Evolutionary conservation across 2,888 invertebrate genomes (phyloP).

Genomic region (Chrysomela aeneicollis): DNA sequence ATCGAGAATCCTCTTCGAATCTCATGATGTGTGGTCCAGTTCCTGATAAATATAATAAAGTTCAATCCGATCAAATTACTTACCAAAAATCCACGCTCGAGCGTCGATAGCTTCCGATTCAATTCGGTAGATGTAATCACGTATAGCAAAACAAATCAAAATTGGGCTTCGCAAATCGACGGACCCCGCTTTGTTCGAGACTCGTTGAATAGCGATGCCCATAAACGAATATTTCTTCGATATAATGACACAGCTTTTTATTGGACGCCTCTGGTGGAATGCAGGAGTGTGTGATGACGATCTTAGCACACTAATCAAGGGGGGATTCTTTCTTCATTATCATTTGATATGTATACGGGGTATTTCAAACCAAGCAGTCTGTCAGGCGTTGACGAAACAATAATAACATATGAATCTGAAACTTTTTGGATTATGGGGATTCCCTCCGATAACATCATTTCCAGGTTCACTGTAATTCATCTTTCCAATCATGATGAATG

Average conservation of each 20-base stretch:
- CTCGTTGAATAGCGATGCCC: slow-evolving; percentile 54
- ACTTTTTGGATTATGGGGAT: no score
- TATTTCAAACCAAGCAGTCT: no score
- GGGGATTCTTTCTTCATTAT: not conserved
- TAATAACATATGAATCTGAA: no score
- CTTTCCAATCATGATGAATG: no score
- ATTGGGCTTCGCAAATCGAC: slow-evolving; percentile 48
- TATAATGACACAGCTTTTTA: slow-evolving; percentile 58
- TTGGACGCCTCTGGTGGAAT: slow-evolving; percentile 50
- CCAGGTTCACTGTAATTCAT: no score
- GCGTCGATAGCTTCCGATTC: not conserved
- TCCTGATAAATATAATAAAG: not conserved
- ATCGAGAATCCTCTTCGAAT: no score
- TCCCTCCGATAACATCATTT: no score
- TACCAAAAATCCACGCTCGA: not conserved
- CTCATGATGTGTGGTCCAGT: not conserved
- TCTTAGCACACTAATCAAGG: slow-evolving; percentile 1
- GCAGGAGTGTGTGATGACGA: slow-evolving; percentile 53
- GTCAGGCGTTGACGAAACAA: no score
- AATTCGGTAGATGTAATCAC: slow-evolving; percentile 45
- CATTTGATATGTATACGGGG: no score
- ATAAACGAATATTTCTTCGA: slow-evolving; percentile 56
- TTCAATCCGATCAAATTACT: not conserved
- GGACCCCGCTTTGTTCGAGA: slow-evolving; percentile 33
- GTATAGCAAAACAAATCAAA: slow-evolving; percentile 51